Base-by-base conservation (phyloP, 2,888 invertebrate genomes). In the Plagodis pulveraria region DNA sequence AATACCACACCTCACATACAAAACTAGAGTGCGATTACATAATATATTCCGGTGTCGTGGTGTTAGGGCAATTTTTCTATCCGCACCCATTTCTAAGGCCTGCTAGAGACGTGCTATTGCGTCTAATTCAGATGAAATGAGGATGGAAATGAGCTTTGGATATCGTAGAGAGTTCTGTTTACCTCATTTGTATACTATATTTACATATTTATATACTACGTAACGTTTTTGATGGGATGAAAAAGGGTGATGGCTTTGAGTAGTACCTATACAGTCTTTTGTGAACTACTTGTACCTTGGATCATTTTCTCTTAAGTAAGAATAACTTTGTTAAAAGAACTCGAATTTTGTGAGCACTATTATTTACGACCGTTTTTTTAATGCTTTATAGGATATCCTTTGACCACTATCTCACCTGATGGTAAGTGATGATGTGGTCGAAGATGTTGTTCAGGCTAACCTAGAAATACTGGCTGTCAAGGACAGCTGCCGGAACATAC, bases 41-140 rank as follows among this genome's bases (percentile, higher is more conserved):
- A 84, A 88, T 88, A 84, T 89, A 89, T 90, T 89, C 87, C 78
- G 79, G 78, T 85, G 86, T 87, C 87, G 87, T 87, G 78, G 83
- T 81, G 81, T 81, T 77, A 68, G 67, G 78, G 78, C 87, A 84
- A 87, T 89, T 88, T 89, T 86, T 88, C 86, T 83, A 84, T 86
- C 81, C 81, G 74, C 76, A 77, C 76, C 72, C 73, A 69, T 74
- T 73, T 72, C 73, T 71, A 76, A 73, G 76, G 77, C 74, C 76
- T 78, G 81, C 73, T 66, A 55, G 70, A 76, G 81, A 81, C 77
- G 77, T 72, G 71, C 77, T 71, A 73, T 76, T 76, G 72, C 69
- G 72, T 75, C 76, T 81, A 81, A 81, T 81, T 81, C 77, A 78
- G 72, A 70, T 67, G 72, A 74, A 76, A 75, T 65, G 63, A 46